Evolutionary conservation across 2,113 vertebrate species (phyloP), one percentile per base, ranked within the genome.

Genomic region (Pseudorasbora parva): DNA sequence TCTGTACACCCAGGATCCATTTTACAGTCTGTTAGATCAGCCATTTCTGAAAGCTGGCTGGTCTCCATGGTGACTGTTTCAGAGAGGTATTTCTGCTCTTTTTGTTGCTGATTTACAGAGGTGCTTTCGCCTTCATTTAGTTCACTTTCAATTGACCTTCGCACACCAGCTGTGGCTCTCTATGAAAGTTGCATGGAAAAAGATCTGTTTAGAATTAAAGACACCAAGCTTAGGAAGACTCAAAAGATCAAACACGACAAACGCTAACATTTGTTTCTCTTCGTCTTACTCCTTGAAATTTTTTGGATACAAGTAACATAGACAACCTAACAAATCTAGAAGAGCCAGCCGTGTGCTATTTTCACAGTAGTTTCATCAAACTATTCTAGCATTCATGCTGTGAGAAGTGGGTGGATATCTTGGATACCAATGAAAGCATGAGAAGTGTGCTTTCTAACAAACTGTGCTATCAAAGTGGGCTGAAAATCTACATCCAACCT

Each of bases 91-190:
- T 89, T 81, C 75, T 86, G 86, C 74, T 88, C 84, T 82, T 88
- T 80, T 84, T 81, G 54, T 89, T 84, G 80, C 75, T 83, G 82
- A 83, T 78, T 84, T 85, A 86, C 82, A 84, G 85, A 60, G 75
- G 85, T 57, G 75, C 64, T 85, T 66, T 79, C 73, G 73, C 56
- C 84, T 62, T 87, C 88, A 21, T 23, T 83, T 82, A 88, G 33
- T 87, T 89, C 85, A 86, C 41, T 87, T 72, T 76, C 86, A 88
- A 84, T 78, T 68, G 81, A 79, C 68, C 85, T 84, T 88, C 82
- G 86, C 71, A 90, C 82, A 73, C 88, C 89, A 80, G 88, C 60
- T 74, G 89, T 90, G 33, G 86, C 89, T 87, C 88, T 87, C 89
- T 90, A 64, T 21, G 66, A 81, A 82, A 84, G 72, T 56, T 47